Base-by-base conservation (phyloP, 2,113 vertebrate genomes). In the Pygoscelis antarcticus region DNA sequence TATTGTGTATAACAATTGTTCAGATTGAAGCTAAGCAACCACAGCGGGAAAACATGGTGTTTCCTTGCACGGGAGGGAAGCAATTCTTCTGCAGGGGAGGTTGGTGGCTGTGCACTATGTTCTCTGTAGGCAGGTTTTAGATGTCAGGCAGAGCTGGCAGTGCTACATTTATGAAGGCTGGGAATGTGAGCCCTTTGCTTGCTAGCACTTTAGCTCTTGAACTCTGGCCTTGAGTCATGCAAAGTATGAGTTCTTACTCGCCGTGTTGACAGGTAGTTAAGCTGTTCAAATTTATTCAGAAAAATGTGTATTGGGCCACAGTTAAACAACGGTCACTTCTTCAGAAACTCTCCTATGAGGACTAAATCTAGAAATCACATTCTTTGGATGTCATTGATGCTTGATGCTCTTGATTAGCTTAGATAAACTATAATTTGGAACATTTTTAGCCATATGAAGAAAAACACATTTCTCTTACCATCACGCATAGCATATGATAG, bases 391-490 rank as follows among this genome's bases (percentile, higher is more conserved):
- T 27, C 19, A 21, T 3, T 62, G 46, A 8, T 69, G 8, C 10
- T 40, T 29, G 40, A 40, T 51, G 26, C 8, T 79, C 38, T 52
- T 42, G 55, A 46, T 19, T 23, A 82, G 13, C 6, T 72, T 32
- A 9, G 26, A 44, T 71, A 15, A 52, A 25, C 3, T 21, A 7
- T 11, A 6, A 42, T 22, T 58, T 66, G 6, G 7, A 19, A 51
- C 2, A 8, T 4, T 7, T 72, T 64, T 26, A 18, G 29, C 16
- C 40, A 25, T 10, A 4, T 30, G 11, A 30, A 87, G 69, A 47
- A 13, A 3, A 1, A 6, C 15, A 10, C 3, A 2, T 58, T 62
- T 72, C 22, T 52, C 14, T 29, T 68, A 2, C 18, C 3, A 2
- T 36, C 13, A 32, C 32, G 42, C 13, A 9, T 14, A 36, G 23